phyloP scores from a whole-genome alignment of 2,888 invertebrate genomes.

The Lottia scabra region DNA sequence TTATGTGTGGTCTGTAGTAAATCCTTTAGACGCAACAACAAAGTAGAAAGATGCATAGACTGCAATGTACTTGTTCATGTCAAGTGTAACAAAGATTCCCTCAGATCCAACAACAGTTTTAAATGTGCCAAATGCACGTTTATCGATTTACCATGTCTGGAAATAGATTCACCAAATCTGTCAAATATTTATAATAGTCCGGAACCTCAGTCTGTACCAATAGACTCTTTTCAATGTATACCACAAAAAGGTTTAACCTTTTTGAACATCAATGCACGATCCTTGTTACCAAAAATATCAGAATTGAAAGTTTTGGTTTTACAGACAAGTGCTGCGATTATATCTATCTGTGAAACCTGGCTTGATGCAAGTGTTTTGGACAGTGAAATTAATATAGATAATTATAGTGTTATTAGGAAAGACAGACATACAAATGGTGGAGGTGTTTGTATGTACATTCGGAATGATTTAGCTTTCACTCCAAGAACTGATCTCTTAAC shows the following conservation, averaged over 20 bases:
- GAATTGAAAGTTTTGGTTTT: background rate
- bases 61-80: no score
- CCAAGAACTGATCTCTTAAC: conserved; percentile 9
- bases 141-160: no score
- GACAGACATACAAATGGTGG: conserved; percentile 20
- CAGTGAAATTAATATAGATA: background rate
- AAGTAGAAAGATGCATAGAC: no score
- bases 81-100: no score
- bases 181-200: no score
- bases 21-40: no score
- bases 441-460: conserved; percentile 19
- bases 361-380: background rate
- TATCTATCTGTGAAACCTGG: background rate
- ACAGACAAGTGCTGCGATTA: background rate
- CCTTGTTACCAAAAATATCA: background rate
- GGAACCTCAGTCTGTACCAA: no score
- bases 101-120: no score
- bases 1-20: no score
- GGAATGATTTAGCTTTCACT: conserved; percentile 15
- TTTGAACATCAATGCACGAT: background rate
- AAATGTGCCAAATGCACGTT: no score
- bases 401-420: conserved; percentile 13
- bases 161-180: no score
- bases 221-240: no score
- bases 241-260: background rate